Evolutionary conservation across 2,797 vertebrate species (phyloP).

Genomic region (Luscinia megarhynchos): DNA sequence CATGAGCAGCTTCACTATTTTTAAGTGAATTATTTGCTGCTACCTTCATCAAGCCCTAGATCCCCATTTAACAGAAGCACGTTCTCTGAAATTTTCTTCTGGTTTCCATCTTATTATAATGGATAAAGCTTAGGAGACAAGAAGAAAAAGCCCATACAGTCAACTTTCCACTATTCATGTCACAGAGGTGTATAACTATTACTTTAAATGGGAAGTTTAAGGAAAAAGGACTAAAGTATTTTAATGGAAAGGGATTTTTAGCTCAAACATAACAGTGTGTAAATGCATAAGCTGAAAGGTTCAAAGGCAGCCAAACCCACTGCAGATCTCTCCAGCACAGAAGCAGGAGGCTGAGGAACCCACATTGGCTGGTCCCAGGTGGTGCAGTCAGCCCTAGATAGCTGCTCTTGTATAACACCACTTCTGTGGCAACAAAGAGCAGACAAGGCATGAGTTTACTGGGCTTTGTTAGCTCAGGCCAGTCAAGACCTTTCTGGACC

Average conservation of each 20-base stretch:
- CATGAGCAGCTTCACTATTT: not conserved
- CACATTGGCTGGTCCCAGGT: not conserved
- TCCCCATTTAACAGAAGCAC: not conserved
- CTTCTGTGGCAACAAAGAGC: not conserved
- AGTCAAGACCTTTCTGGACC: not conserved
- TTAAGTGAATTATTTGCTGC: not conserved
- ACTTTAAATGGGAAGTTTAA: not conserved
- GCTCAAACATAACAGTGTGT: not conserved
- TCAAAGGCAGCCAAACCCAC: not conserved
- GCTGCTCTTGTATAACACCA: not conserved
- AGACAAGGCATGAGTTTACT: not conserved
- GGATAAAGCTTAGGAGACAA: not conserved
- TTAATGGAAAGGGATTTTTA: not conserved
- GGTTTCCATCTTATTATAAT: not conserved
- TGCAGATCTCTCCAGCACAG: not conserved
- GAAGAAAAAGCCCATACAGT: not conserved
- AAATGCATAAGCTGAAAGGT: not conserved
- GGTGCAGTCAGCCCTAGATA: accelerated
- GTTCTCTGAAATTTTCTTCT: not conserved
- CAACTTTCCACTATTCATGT: not conserved
- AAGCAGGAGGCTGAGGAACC: not conserved
- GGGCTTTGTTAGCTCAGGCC: not conserved
- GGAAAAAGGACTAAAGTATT: not conserved
- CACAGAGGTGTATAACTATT: not conserved
- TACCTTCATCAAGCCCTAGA: not conserved